Conservation (phyloP, 2,888 invertebrate genomes). For the Himalopsyche tibetana region DNA sequence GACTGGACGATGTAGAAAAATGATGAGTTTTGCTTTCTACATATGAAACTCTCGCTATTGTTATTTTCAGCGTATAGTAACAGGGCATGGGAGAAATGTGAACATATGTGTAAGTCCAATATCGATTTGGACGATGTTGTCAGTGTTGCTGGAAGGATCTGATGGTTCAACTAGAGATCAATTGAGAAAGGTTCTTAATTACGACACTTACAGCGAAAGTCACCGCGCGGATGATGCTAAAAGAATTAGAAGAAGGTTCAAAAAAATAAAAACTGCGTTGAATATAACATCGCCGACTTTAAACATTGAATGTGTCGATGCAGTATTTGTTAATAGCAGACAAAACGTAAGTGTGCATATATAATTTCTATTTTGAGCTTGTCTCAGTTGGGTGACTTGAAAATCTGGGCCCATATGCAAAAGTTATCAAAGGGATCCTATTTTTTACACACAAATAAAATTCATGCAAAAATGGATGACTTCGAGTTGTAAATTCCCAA, state of each 20-base stretch:
- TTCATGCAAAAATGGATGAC: too few relatives aligned
- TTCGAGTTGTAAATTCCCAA: too few relatives aligned
- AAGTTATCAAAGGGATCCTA: too few relatives aligned
- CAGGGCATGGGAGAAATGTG: neutral
- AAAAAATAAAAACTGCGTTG: neutral
- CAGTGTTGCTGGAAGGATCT: neutral
- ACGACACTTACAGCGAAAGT: neutral
- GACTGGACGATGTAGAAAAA: too few relatives aligned
- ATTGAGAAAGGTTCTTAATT: neutral
- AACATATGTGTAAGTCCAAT: constrained; percentile 11
- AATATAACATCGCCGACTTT: neutral
- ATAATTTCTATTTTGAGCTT: too few relatives aligned
- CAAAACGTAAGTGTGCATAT: neutral
- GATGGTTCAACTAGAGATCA: neutral
- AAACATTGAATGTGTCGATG: neutral
- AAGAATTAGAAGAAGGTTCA: neutral
- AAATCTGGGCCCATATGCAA: too few relatives aligned
- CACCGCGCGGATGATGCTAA: neutral
- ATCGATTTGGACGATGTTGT: neutral
- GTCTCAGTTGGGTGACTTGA: too few relatives aligned
- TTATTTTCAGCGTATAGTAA: neutral
- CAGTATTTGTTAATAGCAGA: neutral
- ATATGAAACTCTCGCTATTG: too few relatives aligned
- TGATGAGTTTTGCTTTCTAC: too few relatives aligned
- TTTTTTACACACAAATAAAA: too few relatives aligned